Evolutionary conservation across 2,797 vertebrate species (phyloP), one percentile per base, ranked within the genome.

Genomic region (Ctenosaura bakeri): DNA sequence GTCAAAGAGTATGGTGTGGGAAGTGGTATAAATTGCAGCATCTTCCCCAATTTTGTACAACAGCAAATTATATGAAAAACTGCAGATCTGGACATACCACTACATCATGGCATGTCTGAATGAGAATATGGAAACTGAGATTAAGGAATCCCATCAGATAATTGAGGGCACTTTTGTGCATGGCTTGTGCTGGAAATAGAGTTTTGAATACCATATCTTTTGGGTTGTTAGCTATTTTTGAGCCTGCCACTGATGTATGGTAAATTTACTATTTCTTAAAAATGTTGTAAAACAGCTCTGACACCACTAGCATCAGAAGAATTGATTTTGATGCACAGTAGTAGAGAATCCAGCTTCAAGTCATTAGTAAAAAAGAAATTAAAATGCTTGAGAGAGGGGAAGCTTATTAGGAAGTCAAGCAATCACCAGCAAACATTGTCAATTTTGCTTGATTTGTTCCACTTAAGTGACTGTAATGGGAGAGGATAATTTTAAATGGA

Each of bases 381-480:
- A 94, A 92, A 94, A 94, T 91, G 95, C 95, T 95, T 94, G 91
- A 94, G 94, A 94, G 88, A 94, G 85, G 94, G 89, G 91, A 95
- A 90, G n/a, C 94, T 95, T 96, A 96, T 95, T 96, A 94, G 93
- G 93, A 96, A 96, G 88, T 90, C 86, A 94, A 96, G 93, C 92
- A 91, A 96, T 96, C 93, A 85, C 95, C 90, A 95, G 94, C 93
- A 95, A 95, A 94, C 92, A 95, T 94, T 95, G 96, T 95, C 95
- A 94, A 64, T 93, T 94, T 92, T 95, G 90, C 94, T 94, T 92
- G 94, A 96, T 96, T 96, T 96, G 95, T 95, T 96, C 94, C 92
- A 95, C 93, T 96, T 96, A 95, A 96, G 59, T 95, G 94, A 93
- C 92, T 95, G 93, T 96, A 96, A 96, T 94, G 95, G 71, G 94